Base-by-base conservation (phyloP, 2,888 invertebrate species). In the Ecliptopera silaceata region DNA sequence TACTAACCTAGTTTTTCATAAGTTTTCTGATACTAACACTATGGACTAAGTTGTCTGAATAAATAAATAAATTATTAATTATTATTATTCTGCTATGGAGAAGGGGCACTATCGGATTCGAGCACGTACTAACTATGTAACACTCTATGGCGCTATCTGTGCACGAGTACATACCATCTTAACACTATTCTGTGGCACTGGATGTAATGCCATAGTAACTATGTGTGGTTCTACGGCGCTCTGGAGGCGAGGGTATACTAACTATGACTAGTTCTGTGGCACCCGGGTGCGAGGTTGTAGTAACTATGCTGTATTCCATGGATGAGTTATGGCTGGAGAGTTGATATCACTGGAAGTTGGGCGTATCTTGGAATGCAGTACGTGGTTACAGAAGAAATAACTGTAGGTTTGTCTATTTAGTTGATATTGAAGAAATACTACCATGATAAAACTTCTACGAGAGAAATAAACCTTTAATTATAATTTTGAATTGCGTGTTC, bases 41-140 rank as follows among this genome's bases (percentile, higher is more conserved):
- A n/a, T n/a, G n/a, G n/a, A n/a, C n/a, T n/a, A n/a, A n/a, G n/a
- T n/a, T n/a, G n/a, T n/a, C n/a, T n/a, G n/a, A n/a, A n/a, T n/a
- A n/a, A n/a, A n/a, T n/a, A n/a, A n/a, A n/a, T n/a, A n/a, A n/a
- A n/a, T n/a, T n/a, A n/a, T n/a, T n/a, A n/a, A n/a, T n/a, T n/a
- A n/a, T n/a, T n/a, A n/a, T n/a, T n/a, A n/a, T 84, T 79, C 82
- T 73, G 79, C 81, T 84, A 83, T 80, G 36, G 12, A 82, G 82
- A 82, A 82, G 86, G 64, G 69, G 69, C 64, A 70, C 68, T 71
- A 77, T 73, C 46, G 10, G 15, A 17, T 26, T 42, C 41, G 39
- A 32, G 13, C 4, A 41, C 52, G 20, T 32, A 45, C 26, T 13
- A 31, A 53, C 53, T 53, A 53, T 34, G n/a, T 1, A 5, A 11